Conservation (phyloP, 2,888 invertebrate species). For the Zygaena filipendulae region DNA sequence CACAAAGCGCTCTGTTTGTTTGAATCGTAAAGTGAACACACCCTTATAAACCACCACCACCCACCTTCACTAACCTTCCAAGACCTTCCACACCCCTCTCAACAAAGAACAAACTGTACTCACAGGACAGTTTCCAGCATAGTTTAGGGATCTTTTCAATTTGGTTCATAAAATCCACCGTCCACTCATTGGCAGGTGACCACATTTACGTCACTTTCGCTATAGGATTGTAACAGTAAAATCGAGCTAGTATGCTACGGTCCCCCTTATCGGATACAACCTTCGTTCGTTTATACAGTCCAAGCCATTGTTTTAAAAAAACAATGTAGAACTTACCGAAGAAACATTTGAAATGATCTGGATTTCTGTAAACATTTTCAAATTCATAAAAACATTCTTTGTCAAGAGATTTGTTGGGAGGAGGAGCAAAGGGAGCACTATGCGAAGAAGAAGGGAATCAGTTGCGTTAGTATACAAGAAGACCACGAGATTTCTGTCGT, state of each 20-base stretch:
- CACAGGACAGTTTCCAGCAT: slow-evolving; percentile 11
- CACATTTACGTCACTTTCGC: slow-evolving; percentile 44
- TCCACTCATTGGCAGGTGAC: slow-evolving; percentile 45
- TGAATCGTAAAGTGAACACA: slow-evolving; percentile 51
- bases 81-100: slow-evolving; percentile 17
- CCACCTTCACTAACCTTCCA: slow-evolving; percentile 26
- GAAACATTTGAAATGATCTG: slow-evolving; percentile 1
- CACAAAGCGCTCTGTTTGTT: slow-evolving; percentile 54
- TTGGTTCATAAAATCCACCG: slow-evolving; percentile 28
- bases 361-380: neutral
- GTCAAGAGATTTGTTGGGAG: neutral
- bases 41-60: slow-evolving; percentile 32
- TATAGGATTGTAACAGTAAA: slow-evolving; percentile 47
- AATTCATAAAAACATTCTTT: neutral
- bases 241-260: slow-evolving; percentile 37
- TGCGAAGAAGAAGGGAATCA: slow-evolving; percentile 46
- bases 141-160: slow-evolving; percentile 22
- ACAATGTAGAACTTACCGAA: slow-evolving; percentile 9
- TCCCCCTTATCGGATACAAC: slow-evolving; percentile 29
- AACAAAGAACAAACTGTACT: slow-evolving; percentile 4
- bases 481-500: slow-evolving; percentile 50
- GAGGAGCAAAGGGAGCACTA: too few species aligned
- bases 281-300: too few species aligned
- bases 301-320: too few species aligned
- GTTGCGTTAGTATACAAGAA: slow-evolving; percentile 51